phyloP scores from a whole-genome alignment of 2,888 invertebrate genomes.

The Didymodactylos carnosus region DNA sequence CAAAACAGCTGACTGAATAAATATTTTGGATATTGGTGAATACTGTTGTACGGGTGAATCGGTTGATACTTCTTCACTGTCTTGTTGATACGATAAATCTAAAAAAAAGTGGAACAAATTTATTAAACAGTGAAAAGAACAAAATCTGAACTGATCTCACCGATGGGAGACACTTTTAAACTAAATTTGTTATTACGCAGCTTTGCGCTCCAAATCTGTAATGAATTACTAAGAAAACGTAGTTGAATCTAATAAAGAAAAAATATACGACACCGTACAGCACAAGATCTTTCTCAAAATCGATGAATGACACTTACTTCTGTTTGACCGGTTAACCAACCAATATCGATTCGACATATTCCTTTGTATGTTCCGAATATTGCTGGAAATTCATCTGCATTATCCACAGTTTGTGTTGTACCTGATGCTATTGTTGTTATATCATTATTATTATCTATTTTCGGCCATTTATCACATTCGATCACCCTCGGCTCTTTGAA shows the following conservation, averaged over 20 bases:
- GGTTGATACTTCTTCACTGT: not conserved
- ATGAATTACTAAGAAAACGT: not conserved
- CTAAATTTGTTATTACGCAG: not conserved
- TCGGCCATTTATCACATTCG: too few relatives aligned
- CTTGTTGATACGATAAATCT: not conserved
- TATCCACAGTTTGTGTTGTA: not conserved
- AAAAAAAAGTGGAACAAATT: not conserved
- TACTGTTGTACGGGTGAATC: not conserved
- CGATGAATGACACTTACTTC: too few relatives aligned
- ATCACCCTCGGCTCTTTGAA: not conserved
- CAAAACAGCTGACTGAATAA: not conserved
- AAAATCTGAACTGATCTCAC: too few relatives aligned
- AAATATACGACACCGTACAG: too few relatives aligned
- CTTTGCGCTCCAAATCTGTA: not conserved
- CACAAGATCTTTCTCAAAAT: too few relatives aligned
- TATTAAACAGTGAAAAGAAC: too few relatives aligned
- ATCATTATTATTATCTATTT: too few relatives aligned
- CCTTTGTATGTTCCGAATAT: not conserved
- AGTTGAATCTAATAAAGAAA: too few relatives aligned
- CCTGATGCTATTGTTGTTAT: too few relatives aligned
- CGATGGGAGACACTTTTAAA: not conserved
- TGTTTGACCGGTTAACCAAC: not conserved
- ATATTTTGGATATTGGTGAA: not conserved
- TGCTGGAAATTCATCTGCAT: not conserved
- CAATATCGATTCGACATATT: not conserved